Evolutionary conservation across 1,140 invertebrate genomes (phyloP).

Genomic region (Dreissena rostriformis): DNA sequence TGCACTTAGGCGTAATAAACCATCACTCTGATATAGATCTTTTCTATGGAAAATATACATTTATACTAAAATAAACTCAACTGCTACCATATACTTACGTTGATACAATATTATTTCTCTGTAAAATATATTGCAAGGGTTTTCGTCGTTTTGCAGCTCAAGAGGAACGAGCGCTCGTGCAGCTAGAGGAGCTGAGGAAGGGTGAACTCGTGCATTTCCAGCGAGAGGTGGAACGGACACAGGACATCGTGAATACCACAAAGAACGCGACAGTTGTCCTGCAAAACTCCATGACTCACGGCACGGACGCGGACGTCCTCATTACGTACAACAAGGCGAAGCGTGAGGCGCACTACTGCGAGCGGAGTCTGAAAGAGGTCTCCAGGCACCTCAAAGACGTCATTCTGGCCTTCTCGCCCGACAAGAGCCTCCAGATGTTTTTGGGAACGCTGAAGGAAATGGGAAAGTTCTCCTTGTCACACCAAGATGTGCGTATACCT

Average conservation of each 20-base stretch:
- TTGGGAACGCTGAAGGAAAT: conserved; percentile 54
- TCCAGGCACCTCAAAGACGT: conserved; percentile 57
- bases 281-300: conserved; percentile 59
- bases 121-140: too few relatives aligned
- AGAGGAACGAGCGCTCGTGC: conserved; percentile 52
- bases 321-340: conserved; percentile 56
- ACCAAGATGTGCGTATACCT: conserved; percentile 53
- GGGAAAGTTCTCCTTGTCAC: conserved; percentile 55
- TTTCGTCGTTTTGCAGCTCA: conserved; percentile 2
- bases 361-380: conserved; percentile 56
- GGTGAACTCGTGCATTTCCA: conserved; percentile 56
- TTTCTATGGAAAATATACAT: too few relatives aligned
- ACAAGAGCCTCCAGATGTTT: conserved; percentile 55
- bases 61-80: too few relatives aligned
- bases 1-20: too few relatives aligned
- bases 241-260: conserved; percentile 58
- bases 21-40: too few relatives aligned
- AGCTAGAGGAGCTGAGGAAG: conserved; percentile 53
- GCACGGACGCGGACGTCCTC: conserved; percentile 59
- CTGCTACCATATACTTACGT: too few relatives aligned
- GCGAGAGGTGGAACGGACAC: conserved; percentile 53
- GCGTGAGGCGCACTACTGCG: conserved; percentile 54
- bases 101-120: too few relatives aligned
- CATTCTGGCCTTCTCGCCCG: conserved; percentile 54
- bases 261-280: conserved; percentile 57